Evolutionary conservation across 2,888 invertebrate species (phyloP).

Genomic region (Chalcosyrphus nemorum): DNA sequence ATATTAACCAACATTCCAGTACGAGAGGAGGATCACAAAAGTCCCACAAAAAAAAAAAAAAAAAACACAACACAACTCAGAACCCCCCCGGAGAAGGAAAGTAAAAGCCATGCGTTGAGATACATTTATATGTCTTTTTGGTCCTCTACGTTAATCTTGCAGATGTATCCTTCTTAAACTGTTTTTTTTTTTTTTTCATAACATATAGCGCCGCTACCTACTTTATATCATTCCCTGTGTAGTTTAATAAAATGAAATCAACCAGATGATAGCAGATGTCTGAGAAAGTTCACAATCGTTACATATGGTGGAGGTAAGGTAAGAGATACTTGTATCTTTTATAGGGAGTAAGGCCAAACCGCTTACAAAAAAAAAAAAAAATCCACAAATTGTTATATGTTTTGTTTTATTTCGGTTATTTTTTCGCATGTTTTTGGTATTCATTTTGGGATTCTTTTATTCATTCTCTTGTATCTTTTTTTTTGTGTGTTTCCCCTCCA

Average conservation of each 20-base stretch:
- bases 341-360: background rate
- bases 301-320: background rate
- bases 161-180: conserved; percentile 34
- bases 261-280: conserved; percentile 43
- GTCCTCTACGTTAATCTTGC: conserved; percentile 42
- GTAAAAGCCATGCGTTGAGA: conserved; percentile 23
- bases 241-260: conserved; percentile 46
- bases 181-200: background rate
- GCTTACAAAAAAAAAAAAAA: conserved; percentile 9
- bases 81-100: conserved; percentile 2
- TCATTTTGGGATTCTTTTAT: background rate
- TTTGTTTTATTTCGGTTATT: conserved; percentile 11
- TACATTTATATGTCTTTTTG: background rate
- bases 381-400: conserved; percentile 18
- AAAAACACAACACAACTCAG: background rate
- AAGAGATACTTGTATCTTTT: no score
- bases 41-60: conserved; percentile 4
- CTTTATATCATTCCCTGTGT: conserved; percentile 30
- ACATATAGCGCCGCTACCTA: background rate
- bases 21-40: conserved; percentile 26
- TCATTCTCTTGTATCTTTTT: background rate
- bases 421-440: background rate
- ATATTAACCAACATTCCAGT: conserved; percentile 41
- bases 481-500: background rate
- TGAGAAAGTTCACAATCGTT: conserved; percentile 48